Percentiles rank a stretch among this genome's conserved stretches.
These are phyloP conservation scores for Halictus quadricinctus DNA, from an alignment of 2,888 invertebrate genomes.

Conservation along the genomic window DNA sequence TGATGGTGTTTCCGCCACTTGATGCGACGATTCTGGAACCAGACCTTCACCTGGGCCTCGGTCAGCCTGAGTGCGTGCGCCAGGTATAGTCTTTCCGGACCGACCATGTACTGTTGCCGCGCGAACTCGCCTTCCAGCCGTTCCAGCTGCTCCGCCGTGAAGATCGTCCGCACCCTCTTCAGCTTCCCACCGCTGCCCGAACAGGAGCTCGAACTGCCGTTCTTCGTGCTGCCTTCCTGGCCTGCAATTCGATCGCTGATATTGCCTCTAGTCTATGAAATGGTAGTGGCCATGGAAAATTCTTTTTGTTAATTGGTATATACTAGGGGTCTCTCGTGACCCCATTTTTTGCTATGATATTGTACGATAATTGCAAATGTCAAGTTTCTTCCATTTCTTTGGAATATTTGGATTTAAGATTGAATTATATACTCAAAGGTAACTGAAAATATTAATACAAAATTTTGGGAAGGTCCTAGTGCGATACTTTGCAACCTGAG, in stretches of 20 bases:
- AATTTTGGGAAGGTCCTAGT: too few species aligned
- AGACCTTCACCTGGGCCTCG: conserved; percentile 90
- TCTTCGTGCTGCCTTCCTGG: conserved; percentile 80
- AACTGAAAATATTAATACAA: too few species aligned
- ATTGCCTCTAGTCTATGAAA: neutral
- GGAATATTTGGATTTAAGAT: too few species aligned
- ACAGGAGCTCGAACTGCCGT: conserved; percentile 80
- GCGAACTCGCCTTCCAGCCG: conserved; percentile 97
- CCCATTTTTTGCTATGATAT: too few species aligned
- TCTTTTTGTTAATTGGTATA: too few species aligned
- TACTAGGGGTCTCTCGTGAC: too few species aligned
- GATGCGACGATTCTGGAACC: conserved; percentile 93
- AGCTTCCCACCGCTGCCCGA: conserved; percentile 84
- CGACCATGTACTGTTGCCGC: conserved; percentile 98
- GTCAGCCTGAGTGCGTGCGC: conserved; percentile 94
- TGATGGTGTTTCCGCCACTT: conserved; percentile 98
- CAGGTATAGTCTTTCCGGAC: conserved; percentile 95
- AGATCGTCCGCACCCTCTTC: conserved; percentile 97
- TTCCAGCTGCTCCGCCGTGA: conserved; percentile 97
- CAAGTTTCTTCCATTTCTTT: too few species aligned
- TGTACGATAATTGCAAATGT: too few species aligned
- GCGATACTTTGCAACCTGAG: too few species aligned
- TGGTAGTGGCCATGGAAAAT: too few species aligned
- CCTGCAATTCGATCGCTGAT: conserved; percentile 73
- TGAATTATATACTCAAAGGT: too few species aligned